Base-by-base conservation (phyloP, 2,113 vertebrate species). In the Oryzias melastigma region DNA sequence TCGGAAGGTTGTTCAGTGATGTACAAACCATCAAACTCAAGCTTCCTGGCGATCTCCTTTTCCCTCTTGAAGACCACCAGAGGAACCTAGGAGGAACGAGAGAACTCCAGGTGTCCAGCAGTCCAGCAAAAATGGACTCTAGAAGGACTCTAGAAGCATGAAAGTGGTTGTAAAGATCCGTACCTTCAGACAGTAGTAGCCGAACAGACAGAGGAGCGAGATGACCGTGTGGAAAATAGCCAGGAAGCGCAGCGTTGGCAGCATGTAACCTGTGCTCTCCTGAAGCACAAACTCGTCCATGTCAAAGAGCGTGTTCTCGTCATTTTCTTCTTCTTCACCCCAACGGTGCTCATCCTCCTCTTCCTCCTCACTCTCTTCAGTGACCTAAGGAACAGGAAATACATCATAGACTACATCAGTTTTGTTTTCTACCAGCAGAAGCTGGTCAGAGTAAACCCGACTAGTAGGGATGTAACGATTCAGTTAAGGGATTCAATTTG, bases 1-100 rank as follows among this genome's bases (percentile, higher is more conserved):
- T 99, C 97, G 7, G 95, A 95, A 1, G 97, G 97, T 74, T 98
- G 97, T 66, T 98, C 97, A 0, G 97, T 99, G 79, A 99, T 98
- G 79, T 98, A 99, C 0, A 99, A 85, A 16, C 97, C 97, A 24
- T 98, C 97, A 69, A 99, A 99, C 73, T 99, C 97, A 62, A 99
- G 90, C 85, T 95, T 96, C 82, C 97, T 92, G 71, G 97, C 97
- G 7, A 98, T 94, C 75, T 98, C 97, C 72, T 99, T 99, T 89
- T 99, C 97, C 58, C 96, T 91, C 78, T 99, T 99, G 85, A 99
- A 99, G 53, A 99, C 95, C 73, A 98, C 97, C 66, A 99, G 75
- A 73, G 97, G 97, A 40, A 98, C 96, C 97, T 97, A 47, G 18
- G 43, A 52, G 45, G 7, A 65, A 22, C 25, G 27, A 27, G 62